Conservation (phyloP, 2,113 vertebrate species). For the Andinoacara biseriatus region DNA sequence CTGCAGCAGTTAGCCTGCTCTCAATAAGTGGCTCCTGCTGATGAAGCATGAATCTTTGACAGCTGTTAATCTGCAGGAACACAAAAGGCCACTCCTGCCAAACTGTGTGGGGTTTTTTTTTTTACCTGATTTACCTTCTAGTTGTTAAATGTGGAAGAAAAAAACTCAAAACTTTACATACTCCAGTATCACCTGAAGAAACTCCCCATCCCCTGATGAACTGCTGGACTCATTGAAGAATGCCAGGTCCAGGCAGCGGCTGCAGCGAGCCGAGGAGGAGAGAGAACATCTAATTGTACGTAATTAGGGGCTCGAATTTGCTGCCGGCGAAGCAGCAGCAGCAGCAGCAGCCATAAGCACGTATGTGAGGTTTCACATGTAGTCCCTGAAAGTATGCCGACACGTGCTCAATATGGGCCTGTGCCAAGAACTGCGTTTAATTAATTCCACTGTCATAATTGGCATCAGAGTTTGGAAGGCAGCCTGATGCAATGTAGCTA, state of each 20-base stretch:
- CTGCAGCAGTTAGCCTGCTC: background rate
- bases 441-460: slow-evolving; percentile 27
- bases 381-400: slow-evolving; percentile 1
- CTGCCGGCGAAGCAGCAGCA: slow-evolving; percentile 33
- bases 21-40: background rate
- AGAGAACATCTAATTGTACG: slow-evolving; percentile 54
- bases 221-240: slow-evolving; percentile 52
- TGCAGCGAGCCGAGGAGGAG: slow-evolving; percentile 26
- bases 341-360: slow-evolving; percentile 11
- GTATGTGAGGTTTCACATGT: slow-evolving; percentile 48
- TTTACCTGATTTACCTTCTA: background rate
- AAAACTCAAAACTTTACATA: background rate
- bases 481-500: background rate
- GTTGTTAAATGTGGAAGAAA: background rate
- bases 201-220: slow-evolving; percentile 10
- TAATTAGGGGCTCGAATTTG: slow-evolving; percentile 65
- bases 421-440: slow-evolving; percentile 7
- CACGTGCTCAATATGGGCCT: slow-evolving; percentile 23
- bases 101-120: background rate
- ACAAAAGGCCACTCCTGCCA: background rate
- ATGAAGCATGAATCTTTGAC: background rate
- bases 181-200: slow-evolving; percentile 17
- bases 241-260: slow-evolving; percentile 61
- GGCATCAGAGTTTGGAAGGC: slow-evolving; percentile 1
- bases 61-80: background rate